Conservation (phyloP, 2,888 invertebrate genomes). For the Ormyrus rosae region DNA sequence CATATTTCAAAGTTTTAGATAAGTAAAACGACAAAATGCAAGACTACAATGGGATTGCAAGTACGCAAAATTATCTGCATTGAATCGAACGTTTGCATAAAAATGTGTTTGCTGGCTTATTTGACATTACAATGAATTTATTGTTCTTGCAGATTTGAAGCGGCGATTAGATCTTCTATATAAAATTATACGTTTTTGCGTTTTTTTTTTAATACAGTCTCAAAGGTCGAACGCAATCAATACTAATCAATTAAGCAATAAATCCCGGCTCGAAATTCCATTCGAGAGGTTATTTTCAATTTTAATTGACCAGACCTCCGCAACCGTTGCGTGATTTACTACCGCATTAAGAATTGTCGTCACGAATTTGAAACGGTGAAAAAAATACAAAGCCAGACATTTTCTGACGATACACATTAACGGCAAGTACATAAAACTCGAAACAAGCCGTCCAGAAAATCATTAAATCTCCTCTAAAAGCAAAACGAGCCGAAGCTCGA, state of each 20-base stretch:
- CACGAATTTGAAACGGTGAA: not conserved
- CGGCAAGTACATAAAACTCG: too few relatives aligned
- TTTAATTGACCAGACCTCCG: not conserved
- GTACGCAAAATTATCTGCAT: conserved; percentile 11
- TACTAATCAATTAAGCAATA: conserved; percentile 22
- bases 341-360: not conserved
- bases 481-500: conserved; percentile 10
- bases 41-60: not conserved
- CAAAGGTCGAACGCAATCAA: not conserved
- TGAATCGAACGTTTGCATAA: conserved; percentile 1
- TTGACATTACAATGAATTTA: conserved; percentile 2
- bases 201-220: too few relatives aligned
- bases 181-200: too few relatives aligned
- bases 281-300: not conserved
- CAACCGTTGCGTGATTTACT: not conserved
- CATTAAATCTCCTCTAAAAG: conserved; percentile 1
- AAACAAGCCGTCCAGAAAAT: not conserved
- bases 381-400: not conserved
- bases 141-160: conserved; percentile 2
- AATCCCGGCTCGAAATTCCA: not conserved
- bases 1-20: not conserved
- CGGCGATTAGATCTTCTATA: too few relatives aligned
- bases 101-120: not conserved
- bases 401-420: too few relatives aligned
- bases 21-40: not conserved